Conservation (phyloP, 53 echinoderm and acorn worm genomes). For the Actinopyga echinites region DNA sequence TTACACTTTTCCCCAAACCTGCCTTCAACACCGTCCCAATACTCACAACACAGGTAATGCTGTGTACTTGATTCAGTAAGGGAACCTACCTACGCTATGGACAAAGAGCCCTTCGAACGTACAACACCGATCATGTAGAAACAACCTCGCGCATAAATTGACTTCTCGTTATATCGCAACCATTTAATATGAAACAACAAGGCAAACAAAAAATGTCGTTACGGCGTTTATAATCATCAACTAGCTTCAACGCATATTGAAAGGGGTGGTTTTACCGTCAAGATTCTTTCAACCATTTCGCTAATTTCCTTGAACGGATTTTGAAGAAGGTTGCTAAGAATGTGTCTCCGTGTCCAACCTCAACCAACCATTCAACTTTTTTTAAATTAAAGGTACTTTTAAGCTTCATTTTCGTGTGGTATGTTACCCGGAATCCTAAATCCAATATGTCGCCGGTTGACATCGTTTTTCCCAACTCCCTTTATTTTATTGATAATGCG, state of each 20-base stretch:
- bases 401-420: conserved; percentile 6
- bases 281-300: background rate
- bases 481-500: conserved; percentile 40
- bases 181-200: conserved; percentile 37
- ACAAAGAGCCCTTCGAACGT: conserved; percentile 19
- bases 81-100: no score
- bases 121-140: conserved; percentile 22
- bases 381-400: conserved; percentile 17
- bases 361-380: background rate
- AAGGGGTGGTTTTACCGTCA: conserved; percentile 3
- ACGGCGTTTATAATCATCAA: conserved; percentile 42
- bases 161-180: conserved; percentile 34
- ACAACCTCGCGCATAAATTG: conserved; percentile 40
- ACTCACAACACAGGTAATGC: no score
- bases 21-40: no score
- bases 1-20: no score
- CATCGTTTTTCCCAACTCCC: conserved; percentile 36
- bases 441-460: conserved; percentile 38
- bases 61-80: no score
- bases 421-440: conserved; percentile 25
- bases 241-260: conserved; percentile 31
- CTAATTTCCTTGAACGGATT: background rate
- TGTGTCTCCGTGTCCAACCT: background rate
- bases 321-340: conserved; percentile 11
- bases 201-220: conserved; percentile 43